phyloP scores from a whole-genome alignment of 2,113 vertebrate species.

The Oncorhynchus gorbuscha region DNA sequence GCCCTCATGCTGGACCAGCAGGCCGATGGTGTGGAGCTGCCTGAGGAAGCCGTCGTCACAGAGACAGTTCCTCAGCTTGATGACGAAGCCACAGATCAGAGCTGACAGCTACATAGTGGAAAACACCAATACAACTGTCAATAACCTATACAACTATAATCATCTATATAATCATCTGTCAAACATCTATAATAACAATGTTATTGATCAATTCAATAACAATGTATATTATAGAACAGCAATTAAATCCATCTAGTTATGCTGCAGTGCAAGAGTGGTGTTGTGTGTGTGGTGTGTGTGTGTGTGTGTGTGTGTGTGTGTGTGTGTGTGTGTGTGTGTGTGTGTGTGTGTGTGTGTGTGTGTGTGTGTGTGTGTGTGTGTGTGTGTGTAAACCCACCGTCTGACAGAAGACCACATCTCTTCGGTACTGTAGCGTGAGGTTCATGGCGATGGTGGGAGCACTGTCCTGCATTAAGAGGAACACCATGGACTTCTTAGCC shows the following conservation, averaged over 20 bases:
- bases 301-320: neutral
- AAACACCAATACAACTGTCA: neutral
- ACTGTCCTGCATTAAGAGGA: slow-evolving; percentile 96
- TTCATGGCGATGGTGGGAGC: slow-evolving; percentile 92
- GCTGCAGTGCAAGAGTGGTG: neutral
- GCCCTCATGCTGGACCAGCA: slow-evolving; percentile 94
- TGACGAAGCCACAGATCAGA: slow-evolving; percentile 93
- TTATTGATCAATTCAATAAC: neutral
- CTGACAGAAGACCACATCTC: slow-evolving; percentile 98
- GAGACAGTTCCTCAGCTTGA: slow-evolving; percentile 92
- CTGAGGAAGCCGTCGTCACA: slow-evolving; percentile 91
- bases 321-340: neutral
- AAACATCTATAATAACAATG: neutral
- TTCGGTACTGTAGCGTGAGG: slow-evolving; percentile 92
- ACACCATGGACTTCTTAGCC: slow-evolving; percentile 97
- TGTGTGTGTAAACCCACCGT: slow-evolving; percentile 73
- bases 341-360: neutral
- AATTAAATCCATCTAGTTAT: no score
- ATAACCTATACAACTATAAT: neutral
- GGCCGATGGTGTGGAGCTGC: slow-evolving; percentile 94
- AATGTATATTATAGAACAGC: no score
- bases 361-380: neutral
- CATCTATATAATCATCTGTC: neutral
- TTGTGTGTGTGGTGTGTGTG: neutral
- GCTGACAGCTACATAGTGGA: slow-evolving; percentile 81